These are phyloP conservation scores for Sogatella furcifera DNA, from an alignment of 1,140 invertebrate genomes.

Conservation along the genomic window DNA sequence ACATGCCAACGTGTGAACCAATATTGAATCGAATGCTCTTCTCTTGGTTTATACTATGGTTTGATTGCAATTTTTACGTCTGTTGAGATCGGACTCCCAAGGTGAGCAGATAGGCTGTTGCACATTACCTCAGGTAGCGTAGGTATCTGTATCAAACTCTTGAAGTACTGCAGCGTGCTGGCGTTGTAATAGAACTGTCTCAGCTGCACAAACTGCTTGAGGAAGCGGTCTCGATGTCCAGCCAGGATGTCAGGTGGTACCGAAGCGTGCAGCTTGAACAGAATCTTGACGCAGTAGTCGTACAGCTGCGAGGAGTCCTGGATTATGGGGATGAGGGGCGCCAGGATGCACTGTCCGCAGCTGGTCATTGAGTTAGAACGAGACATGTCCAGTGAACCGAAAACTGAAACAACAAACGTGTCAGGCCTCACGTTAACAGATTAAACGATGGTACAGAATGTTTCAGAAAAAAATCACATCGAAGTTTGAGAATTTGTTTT, in stretches of 20 bases:
- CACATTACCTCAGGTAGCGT: conserved; percentile 77
- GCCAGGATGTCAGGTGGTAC: conserved; percentile 80
- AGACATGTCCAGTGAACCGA: conserved; percentile 85
- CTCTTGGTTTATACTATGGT: too few species aligned
- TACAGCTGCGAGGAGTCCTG: conserved; percentile 94
- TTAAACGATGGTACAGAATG: too few species aligned
- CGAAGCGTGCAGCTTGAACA: conserved; percentile 88
- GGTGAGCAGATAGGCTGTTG: background rate
- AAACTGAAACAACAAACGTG: conserved; percentile 52
- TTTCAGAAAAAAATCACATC: too few species aligned
- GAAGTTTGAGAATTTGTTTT: too few species aligned
- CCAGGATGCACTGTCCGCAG: conserved; percentile 89
- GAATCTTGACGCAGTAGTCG: conserved; percentile 89
- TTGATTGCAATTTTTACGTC: too few species aligned
- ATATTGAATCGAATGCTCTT: too few species aligned
- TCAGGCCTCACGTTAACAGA: too few species aligned
- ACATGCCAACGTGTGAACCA: too few species aligned
- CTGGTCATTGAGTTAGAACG: conserved; percentile 94
- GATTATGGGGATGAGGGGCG: conserved; percentile 94
- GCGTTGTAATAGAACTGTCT: conserved; percentile 91
- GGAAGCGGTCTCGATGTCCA: conserved; percentile 86
- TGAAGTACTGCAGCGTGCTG: conserved; percentile 93
- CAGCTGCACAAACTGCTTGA: conserved; percentile 78
- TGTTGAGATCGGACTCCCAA: background rate
- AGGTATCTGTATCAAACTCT: conserved; percentile 89